Evolutionary conservation across 2,113 vertebrate species (phyloP).

Genomic region (Astur gentilis): DNA sequence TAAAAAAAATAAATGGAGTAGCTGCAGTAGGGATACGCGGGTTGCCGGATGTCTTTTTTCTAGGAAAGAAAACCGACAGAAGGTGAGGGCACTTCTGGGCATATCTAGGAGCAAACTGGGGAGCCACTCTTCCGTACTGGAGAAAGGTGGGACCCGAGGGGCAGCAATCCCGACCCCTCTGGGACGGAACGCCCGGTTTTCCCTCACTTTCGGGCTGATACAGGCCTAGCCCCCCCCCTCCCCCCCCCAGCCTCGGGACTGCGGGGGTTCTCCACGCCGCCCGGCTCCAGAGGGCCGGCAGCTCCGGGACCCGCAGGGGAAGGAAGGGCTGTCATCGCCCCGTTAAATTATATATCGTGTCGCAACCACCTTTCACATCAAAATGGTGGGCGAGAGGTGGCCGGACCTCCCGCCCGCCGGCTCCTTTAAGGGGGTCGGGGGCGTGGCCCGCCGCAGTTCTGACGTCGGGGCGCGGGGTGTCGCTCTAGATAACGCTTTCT

Average conservation of each 20-base stretch:
- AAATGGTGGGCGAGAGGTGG: too few species aligned
- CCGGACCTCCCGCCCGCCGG: too few species aligned
- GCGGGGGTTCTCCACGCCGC: fast-evolving
- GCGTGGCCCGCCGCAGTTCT: not conserved
- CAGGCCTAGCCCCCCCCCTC: too few species aligned
- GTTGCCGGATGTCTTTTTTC: fast-evolving
- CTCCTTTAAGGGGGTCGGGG: not conserved
- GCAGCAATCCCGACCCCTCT: too few species aligned
- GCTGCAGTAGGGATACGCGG: fast-evolving
- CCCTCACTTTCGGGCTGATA: fast-evolving
- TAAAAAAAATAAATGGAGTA: fast-evolving
- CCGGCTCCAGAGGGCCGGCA: not conserved
- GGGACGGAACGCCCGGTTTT: too few species aligned
- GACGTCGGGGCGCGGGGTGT: not conserved
- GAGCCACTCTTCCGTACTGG: not conserved
- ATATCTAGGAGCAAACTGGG: fast-evolving
- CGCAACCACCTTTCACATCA: too few species aligned
- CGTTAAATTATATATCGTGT: too few species aligned
- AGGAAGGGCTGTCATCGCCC: too few species aligned
- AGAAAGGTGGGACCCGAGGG: too few species aligned
- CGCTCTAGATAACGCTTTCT: not conserved
- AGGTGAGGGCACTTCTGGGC: not conserved
- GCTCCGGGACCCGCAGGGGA: too few species aligned
- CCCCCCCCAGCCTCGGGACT: fast-evolving
- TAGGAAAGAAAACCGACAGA: not conserved